Conservation (phyloP, 2,888 invertebrate species). For the Tenthredo amoena region DNA sequence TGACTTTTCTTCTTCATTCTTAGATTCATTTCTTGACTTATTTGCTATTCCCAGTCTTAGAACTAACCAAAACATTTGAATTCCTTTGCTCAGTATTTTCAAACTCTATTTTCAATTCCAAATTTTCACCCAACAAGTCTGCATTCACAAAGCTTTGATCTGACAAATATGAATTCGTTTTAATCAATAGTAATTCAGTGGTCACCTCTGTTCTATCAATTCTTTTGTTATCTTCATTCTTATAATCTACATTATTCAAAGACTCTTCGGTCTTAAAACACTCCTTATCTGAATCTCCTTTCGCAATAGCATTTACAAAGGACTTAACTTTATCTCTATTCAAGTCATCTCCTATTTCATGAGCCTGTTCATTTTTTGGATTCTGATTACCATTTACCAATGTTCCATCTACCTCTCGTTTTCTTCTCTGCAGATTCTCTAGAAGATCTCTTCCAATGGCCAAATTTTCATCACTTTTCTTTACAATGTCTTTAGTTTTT, state of each 20-base stretch:
- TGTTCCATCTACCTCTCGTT: conserved; percentile 62
- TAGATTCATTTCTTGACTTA: not conserved
- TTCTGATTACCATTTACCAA: conserved; percentile 50
- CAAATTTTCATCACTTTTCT: conserved; percentile 58
- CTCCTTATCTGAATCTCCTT: not conserved
- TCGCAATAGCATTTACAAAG: not conserved
- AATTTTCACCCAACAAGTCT: conserved; percentile 61
- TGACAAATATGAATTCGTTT: conserved; percentile 67
- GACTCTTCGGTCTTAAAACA: conserved; percentile 19
- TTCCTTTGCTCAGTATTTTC: not conserved
- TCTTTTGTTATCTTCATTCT: not conserved
- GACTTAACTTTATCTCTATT: conserved; percentile 21
- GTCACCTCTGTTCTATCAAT: not conserved
- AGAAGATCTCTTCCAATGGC: conserved; percentile 67
- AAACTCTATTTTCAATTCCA: not conserved
- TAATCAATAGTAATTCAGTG: conserved; percentile 60
- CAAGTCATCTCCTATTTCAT: conserved; percentile 36
- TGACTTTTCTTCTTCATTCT: not conserved
- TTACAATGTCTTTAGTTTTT: conserved; percentile 56
- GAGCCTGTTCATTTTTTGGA: conserved; percentile 22
- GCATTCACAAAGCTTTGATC: conserved; percentile 65
- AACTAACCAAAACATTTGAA: not conserved
- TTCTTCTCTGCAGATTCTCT: conserved; percentile 69
- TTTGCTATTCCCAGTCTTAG: conserved; percentile 28
- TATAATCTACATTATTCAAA: conserved; percentile 13